Percentiles rank a stretch among this genome's conserved stretches.
These are phyloP conservation scores for Otis tarda DNA, from an alignment of 2,113 vertebrate genomes.

Conservation along the genomic window DNA sequence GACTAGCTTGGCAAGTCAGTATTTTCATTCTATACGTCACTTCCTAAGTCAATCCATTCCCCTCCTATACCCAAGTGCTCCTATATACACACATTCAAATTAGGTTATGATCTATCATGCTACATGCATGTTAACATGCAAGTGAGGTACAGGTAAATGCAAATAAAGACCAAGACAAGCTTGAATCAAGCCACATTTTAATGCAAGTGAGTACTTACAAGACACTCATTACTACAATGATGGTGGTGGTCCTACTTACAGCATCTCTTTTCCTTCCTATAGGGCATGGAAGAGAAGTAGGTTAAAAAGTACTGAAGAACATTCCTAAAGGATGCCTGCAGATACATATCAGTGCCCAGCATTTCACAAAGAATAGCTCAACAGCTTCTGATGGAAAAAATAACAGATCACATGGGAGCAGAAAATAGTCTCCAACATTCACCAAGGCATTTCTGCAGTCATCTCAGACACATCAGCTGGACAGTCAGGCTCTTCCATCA, in stretches of 20 bases:
- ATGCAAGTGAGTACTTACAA: conserved; percentile 75
- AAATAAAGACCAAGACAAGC: not conserved
- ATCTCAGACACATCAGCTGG: not conserved
- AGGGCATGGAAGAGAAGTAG: conserved; percentile 26
- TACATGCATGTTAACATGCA: not conserved
- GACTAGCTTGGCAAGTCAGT: not conserved
- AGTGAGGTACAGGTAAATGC: not conserved
- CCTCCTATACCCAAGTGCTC: not conserved
- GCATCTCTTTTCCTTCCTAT: conserved; percentile 72
- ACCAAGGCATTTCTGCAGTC: not conserved
- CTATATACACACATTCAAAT: not conserved
- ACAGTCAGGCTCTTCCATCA: not conserved
- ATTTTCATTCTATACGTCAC: not conserved
- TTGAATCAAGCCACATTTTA: not conserved
- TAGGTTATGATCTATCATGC: not conserved
- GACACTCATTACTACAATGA: conserved; percentile 79
- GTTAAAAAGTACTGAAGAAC: conserved; percentile 17
- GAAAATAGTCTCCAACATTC: not conserved
- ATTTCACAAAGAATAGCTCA: not conserved
- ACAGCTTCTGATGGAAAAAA: not conserved
- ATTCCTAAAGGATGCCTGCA: conserved; percentile 3
- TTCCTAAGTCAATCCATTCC: not conserved
- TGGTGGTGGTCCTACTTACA: conserved; percentile 59
- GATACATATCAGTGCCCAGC: not conserved
- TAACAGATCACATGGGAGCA: not conserved